Evolutionary conservation across 2,797 vertebrate species (phyloP).

Genomic region (Cichlasoma orientale): DNA sequence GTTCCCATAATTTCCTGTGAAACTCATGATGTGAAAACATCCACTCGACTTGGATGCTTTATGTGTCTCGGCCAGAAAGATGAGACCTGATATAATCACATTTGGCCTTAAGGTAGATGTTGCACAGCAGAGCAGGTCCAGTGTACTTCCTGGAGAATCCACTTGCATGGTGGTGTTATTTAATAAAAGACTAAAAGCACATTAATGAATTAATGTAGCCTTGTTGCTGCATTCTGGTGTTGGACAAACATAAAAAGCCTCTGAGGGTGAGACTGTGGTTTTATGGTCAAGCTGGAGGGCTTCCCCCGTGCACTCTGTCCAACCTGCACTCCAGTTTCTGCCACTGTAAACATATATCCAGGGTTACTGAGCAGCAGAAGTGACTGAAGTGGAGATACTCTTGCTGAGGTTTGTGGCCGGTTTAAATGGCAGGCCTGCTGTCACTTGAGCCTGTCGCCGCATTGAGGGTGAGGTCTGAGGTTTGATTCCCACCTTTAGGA

Average conservation of each 20-base stretch:
- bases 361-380: background rate
- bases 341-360: background rate
- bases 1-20: background rate
- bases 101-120: background rate
- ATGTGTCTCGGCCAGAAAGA: background rate
- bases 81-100: background rate
- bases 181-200: background rate
- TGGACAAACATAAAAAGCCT: background rate
- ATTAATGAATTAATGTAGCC: background rate
- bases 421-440: background rate
- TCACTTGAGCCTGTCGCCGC: background rate
- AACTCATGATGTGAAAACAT: background rate
- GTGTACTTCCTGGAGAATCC: background rate
- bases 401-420: slow-evolving; percentile 26
- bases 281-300: background rate
- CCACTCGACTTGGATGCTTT: background rate
- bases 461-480: slow-evolving; percentile 21
- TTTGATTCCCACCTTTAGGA: slow-evolving; percentile 20
- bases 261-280: background rate
- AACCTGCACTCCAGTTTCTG: background rate
- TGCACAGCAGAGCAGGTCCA: background rate
- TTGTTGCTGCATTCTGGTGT: background rate
- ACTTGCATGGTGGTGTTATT: background rate
- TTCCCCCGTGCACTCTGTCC: background rate
- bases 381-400: slow-evolving; percentile 11